These are phyloP conservation scores for Gasterosteus aculeatus DNA, from an alignment of 2,113 vertebrate genomes.

Conservation along the genomic window DNA sequence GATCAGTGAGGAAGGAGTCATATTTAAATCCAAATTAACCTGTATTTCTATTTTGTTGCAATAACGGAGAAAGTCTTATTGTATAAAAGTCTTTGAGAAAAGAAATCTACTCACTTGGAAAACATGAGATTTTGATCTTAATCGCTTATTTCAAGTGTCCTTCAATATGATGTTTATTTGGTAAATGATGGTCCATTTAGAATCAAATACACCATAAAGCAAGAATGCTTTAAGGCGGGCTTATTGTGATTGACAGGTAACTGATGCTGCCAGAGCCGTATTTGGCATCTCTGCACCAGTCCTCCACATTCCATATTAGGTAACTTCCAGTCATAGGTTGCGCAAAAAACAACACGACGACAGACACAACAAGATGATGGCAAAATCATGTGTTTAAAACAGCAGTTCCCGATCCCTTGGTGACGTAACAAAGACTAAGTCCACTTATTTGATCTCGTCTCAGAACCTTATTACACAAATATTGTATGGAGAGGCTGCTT, in stretches of 20 bases:
- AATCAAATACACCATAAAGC: background rate
- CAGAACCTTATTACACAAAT: background rate
- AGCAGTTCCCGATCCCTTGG: background rate
- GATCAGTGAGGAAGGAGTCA: too few relatives aligned
- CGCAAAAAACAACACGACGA: background rate
- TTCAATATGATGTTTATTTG: too few relatives aligned
- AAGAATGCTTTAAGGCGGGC: background rate
- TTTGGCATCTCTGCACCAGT: background rate
- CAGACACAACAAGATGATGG: background rate
- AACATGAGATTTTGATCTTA: background rate
- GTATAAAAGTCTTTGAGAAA: background rate
- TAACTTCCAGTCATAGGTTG: background rate
- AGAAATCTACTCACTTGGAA: background rate
- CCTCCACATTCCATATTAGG: background rate
- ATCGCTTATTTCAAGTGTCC: background rate
- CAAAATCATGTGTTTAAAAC: background rate
- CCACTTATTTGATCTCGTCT: background rate
- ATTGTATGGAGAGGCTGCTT: background rate
- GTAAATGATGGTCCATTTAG: background rate
- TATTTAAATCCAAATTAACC: too few relatives aligned
- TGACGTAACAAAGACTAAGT: background rate
- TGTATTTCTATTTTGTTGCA: too few relatives aligned
- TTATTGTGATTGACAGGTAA: background rate
- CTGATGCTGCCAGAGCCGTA: background rate
- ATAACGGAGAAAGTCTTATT: background rate